These are phyloP conservation scores for Meriones psammophilus DNA, from an alignment of 2,797 vertebrate species.

Conservation along the genomic window DNA sequence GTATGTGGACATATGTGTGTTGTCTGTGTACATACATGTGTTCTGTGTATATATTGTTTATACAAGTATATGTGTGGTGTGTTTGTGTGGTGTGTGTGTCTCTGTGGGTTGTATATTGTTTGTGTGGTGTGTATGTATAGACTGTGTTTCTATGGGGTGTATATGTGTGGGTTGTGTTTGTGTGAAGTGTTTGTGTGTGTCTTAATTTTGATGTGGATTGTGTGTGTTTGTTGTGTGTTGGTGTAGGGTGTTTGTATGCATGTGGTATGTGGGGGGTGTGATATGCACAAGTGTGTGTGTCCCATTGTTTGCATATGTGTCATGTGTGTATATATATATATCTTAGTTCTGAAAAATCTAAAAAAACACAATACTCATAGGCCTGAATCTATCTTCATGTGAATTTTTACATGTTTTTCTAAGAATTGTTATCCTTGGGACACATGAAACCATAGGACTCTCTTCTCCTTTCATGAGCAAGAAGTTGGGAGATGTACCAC, in stretches of 20 bases:
- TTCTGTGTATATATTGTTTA: too few species aligned
- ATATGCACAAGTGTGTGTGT: neutral
- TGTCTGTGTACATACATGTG: too few species aligned
- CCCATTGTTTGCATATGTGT: too few species aligned
- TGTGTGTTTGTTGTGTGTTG: too few species aligned
- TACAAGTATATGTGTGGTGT: too few species aligned
- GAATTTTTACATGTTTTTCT: constrained; percentile 4
- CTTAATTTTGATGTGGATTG: neutral
- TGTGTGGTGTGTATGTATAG: too few species aligned
- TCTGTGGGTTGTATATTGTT: too few species aligned
- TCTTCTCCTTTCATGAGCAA: neutral
- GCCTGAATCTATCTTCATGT: neutral
- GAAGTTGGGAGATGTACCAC: neutral
- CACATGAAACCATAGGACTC: neutral
- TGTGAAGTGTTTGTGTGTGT: too few species aligned
- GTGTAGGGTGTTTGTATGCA: neutral
- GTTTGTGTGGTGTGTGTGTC: too few species aligned
- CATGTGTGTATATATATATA: too few species aligned
- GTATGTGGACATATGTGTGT: neutral
- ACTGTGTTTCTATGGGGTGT: too few species aligned
- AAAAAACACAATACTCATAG: neutral
- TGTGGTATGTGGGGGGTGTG: neutral
- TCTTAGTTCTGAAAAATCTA: neutral
- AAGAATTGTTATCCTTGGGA: neutral
- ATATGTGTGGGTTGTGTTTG: too few species aligned